phyloP scores from a whole-genome alignment of 1,140 invertebrate genomes.

The Hesperophylax magnus region DNA sequence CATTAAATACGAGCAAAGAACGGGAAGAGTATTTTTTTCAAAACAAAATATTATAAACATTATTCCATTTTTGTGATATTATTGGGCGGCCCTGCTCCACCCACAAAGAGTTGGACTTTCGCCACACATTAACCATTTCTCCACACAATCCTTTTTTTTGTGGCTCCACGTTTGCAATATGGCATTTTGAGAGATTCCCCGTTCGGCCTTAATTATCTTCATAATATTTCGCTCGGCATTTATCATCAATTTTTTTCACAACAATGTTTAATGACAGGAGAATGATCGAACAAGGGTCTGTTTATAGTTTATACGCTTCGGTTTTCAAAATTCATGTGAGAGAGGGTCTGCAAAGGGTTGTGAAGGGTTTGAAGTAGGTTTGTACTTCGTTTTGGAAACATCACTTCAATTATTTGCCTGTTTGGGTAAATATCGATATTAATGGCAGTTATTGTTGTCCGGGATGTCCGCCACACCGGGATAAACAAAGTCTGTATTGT shows the following conservation, averaged over 20 bases:
- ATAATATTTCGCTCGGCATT: slow-evolving; percentile 36
- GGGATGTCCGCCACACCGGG: background rate
- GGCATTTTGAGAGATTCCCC: slow-evolving; percentile 33
- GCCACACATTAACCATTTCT: slow-evolving; percentile 37
- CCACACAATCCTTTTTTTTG: slow-evolving; percentile 46
- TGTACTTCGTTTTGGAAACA: slow-evolving; percentile 36
- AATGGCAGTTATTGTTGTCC: slow-evolving; percentile 28
- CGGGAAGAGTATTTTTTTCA: too few species aligned
- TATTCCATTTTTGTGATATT: too few species aligned
- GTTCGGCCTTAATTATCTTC: slow-evolving; percentile 37
- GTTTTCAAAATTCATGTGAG: slow-evolving; percentile 43
- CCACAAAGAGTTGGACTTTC: slow-evolving; percentile 30
- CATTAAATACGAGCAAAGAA: too few species aligned
- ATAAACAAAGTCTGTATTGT: slow-evolving; percentile 4
- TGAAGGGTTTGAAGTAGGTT: slow-evolving; percentile 29
- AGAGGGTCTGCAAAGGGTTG: slow-evolving; percentile 45
- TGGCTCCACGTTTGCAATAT: slow-evolving; percentile 43
- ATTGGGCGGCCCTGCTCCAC: slow-evolving; percentile 2
- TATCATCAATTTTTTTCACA: slow-evolving; percentile 37
- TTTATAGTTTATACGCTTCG: slow-evolving; percentile 24
- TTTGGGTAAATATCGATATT: slow-evolving; percentile 43
- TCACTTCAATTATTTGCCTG: slow-evolving; percentile 47
- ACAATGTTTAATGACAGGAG: slow-evolving; percentile 44
- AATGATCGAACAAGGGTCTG: slow-evolving; percentile 38
- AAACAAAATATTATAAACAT: too few species aligned